Base-by-base conservation (phyloP, 2,113 vertebrate species). In the Excalfactoria chinensis region DNA sequence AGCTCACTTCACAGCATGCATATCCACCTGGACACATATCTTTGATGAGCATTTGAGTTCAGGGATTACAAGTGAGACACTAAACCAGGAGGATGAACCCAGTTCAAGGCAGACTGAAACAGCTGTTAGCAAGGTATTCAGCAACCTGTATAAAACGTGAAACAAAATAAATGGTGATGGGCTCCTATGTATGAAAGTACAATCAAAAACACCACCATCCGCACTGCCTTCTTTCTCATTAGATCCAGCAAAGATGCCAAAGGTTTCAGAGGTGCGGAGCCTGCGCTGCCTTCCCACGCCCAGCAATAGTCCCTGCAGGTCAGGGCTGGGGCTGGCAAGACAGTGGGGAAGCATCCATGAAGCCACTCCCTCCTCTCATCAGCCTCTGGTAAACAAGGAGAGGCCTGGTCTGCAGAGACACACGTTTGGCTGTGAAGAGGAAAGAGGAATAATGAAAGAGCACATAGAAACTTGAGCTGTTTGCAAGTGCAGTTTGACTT, bases 361-460 rank as follows among this genome's bases (percentile, higher is more conserved):
- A 7, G 69, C 88, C 51, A 0, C 93, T 95, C 95, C 93, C 84
- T 90, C 28, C 37, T 55, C 93, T 84, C 69, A 91, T 93, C 69
- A 3, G 4, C 53, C 73, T 44, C 86, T 72, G 86, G 90, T 93
- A 86, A 96, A 88, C 92, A 90, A n/a, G 88, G 95, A 95, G 88
- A 91, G 94, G 80, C 81, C 73, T 86, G 66, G 53, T 68, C 83
- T 25, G 2, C 0, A 7, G 86, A 92, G 90, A 71, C 73, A 21
- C 12, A 19, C 53, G 44, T 44, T 53, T 91, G 88, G 92, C 70
- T 92, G 13, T 20, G 56, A 44, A 75, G 56, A n/a, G 83, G 53
- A 90, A 92, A 75, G 18, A 7, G 2, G 1, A 79, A 34, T 53
- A 81, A 88, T 84, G 70, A 83, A 91, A 93, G 41, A 56, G 44